These are phyloP conservation scores for Eugnorisma glareosa DNA, from an alignment of 2,888 invertebrate genomes.

Conservation along the genomic window DNA sequence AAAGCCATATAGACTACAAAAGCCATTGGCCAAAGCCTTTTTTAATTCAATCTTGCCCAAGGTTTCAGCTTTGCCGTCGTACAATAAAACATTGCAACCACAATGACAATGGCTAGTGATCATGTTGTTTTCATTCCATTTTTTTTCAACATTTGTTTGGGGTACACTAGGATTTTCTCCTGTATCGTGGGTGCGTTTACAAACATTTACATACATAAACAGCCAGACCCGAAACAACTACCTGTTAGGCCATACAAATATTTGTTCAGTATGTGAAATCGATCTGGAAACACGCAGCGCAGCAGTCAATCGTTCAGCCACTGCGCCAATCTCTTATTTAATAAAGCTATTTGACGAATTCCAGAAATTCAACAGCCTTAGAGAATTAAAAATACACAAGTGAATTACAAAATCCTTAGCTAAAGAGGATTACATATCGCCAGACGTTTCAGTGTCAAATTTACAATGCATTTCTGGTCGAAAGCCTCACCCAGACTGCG, in stretches of 20 bases:
- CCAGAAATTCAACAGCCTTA: neutral
- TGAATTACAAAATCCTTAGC: neutral
- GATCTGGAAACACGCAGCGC: too few relatives aligned
- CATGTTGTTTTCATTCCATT: neutral
- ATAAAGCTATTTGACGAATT: neutral
- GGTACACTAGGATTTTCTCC: too few relatives aligned
- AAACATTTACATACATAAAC: too few relatives aligned
- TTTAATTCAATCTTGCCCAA: too few relatives aligned
- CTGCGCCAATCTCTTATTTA: neutral
- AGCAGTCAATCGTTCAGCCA: too few relatives aligned
- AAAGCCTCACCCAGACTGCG: neutral
- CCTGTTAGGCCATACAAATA: too few relatives aligned
- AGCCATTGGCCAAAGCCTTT: too few relatives aligned
- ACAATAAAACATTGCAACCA: neutral
- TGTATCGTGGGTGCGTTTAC: too few relatives aligned
- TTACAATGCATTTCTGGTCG: neutral
- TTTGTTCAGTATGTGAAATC: too few relatives aligned
- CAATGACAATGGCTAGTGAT: too few relatives aligned
- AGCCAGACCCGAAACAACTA: too few relatives aligned
- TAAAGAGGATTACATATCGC: neutral
- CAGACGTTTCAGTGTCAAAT: neutral
- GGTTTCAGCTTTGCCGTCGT: too few relatives aligned
- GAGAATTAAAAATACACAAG: neutral
- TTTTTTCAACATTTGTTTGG: neutral
- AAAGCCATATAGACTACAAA: neutral